Base-by-base conservation (phyloP, 2,888 invertebrate genomes). In the Anodontia alba region DNA sequence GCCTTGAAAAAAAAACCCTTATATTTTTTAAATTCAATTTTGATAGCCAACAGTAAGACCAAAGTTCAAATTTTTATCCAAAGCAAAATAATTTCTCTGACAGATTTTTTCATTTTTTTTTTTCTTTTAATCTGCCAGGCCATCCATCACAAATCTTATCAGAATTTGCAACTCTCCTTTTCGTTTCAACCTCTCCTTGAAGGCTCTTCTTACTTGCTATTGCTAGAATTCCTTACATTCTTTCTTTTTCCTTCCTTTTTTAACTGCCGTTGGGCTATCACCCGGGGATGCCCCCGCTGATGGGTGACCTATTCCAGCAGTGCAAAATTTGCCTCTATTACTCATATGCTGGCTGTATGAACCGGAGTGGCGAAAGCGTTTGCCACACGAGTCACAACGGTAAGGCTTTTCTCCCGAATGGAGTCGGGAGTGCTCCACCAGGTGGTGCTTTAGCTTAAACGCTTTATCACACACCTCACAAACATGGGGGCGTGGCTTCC, bases 391-490 rank as follows among this genome's bases (percentile, higher is more conserved):
- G 15, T 83, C 81, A 74, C 89, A 89, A 49, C 84, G 80, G 62
- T 85, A 89, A 10, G 89, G 89, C 49, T 88, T 84, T 69, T 89
- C 89, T 31, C 89, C 89, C 43, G 87, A 86, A 75, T 89, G 89
- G 54, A 89, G 89, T 46, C 89, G 84, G 31, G 86, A 84, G 78
- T 89, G 89, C 80, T 89, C 89, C 80, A 87, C 79, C 76, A 89
- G 81, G 79, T 89, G 89, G 75, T 89, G 89, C 73, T 89, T 89
- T 70, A 88, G 85, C 78, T 89, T 89, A 80, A 89, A 89, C 20
- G 89, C 89, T 71, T 89, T 89, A 80, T 88, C 89, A 79, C 89
- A 89, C 33, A 84, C 87, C 68, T 89, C 89, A 76, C 89, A 89
- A 42, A 86, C 86, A 76, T 86, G 88, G 38, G 87, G 88, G 73